Evolutionary conservation across 2,888 invertebrate genomes (phyloP), one percentile per base, ranked within the genome.

Genomic region (Pinctada fucata): DNA sequence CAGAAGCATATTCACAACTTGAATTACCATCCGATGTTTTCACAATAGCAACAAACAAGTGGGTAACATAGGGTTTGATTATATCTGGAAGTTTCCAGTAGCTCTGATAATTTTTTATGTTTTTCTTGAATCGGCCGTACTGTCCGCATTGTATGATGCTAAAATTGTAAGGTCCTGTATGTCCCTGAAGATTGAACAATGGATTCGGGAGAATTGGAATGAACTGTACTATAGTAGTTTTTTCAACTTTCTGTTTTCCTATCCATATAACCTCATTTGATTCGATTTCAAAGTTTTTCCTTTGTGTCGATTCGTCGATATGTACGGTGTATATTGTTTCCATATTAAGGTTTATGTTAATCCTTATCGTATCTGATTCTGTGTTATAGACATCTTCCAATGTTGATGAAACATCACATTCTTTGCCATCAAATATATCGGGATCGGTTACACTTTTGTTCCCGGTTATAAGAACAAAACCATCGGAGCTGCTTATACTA

Each of bases 401-500:
- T 10, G 13, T 13, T 10, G 6, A 10, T 3, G 49, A 3, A 49
- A 49, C 47, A 51, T 6, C 45, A 50, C 74, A 74, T 67, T 50
- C 51, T 74, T 51, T 16, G 3, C 74, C 74, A 67, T 74, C 74
- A 67, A 16, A 50, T 6, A 74, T 64, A 3, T 51, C 50, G 2
- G 67, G 13, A 50, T 58, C 58, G 3, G 65, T 10, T 2, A 2
- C 66, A 8, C 51, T 45, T 51, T 67, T 51, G 10, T 16, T n/a
- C 13, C 31, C 45, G 50, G 68, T 67, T 31, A 73, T 49, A 5
- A 80, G 13, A 13, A 72, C 51, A 45, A 80, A 75, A 5, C 80
- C 80, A 64, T 80, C 78, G 2, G 80, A 80, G 16, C 66, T 67
- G 1, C 64, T 51, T 31, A 68, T 48, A 6, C 16, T 65, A 63